Conservation (phyloP, 2,888 invertebrate genomes). For the Aricia artaxerxes region DNA sequence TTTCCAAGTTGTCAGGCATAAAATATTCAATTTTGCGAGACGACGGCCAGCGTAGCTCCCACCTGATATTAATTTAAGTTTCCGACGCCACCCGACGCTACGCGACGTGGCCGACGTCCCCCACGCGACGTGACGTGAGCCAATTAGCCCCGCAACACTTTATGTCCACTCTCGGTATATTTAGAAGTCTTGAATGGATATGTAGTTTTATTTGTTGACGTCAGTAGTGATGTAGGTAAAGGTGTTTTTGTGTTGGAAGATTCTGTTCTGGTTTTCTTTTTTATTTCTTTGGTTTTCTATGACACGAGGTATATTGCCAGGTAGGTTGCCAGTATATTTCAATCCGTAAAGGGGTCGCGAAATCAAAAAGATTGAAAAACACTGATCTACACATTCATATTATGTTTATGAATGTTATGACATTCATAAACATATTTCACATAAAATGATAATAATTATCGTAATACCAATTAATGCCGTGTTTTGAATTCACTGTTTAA, state of each 20-base stretch:
- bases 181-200: not conserved
- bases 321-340: no score
- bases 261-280: no score
- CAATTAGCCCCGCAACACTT: not conserved
- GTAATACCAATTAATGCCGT: no score
- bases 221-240: not conserved
- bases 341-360: no score
- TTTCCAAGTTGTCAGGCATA: constrained; percentile 8
- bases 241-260: not conserved
- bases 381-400: no score
- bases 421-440: no score
- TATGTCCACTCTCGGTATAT: not conserved
- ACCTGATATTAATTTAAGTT: constrained; percentile 17
- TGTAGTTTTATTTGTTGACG: not conserved
- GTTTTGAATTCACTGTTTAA: no score
- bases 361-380: no score
- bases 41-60: constrained; percentile 3
- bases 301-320: no score
- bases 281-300: no score
- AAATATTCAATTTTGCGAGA: constrained; percentile 9
- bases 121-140: not conserved
- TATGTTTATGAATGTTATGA: no score
- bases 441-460: no score
- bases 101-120: not conserved
- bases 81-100: not conserved